Conservation (phyloP, 2,888 invertebrate genomes). For the Amaurobius ferox region DNA sequence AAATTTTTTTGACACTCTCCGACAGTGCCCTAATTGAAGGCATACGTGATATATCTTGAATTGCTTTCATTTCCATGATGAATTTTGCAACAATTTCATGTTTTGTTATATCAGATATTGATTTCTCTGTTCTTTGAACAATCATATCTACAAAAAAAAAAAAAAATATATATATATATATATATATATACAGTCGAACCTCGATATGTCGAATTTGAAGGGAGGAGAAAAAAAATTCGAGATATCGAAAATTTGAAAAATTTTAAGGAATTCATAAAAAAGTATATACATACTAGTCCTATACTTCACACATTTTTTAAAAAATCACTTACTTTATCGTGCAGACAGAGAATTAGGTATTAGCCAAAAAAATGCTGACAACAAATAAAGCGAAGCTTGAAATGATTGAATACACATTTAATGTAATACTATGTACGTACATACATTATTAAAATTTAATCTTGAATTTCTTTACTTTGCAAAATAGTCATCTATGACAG, state of each 20-base stretch:
- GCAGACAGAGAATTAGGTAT: no score
- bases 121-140: slow-evolving; percentile 51
- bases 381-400: no score
- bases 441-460: no score
- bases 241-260: not conserved
- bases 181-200: not conserved
- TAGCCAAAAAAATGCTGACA: no score
- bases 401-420: no score
- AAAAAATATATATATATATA: not conserved
- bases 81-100: slow-evolving; percentile 62
- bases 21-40: slow-evolving; percentile 18
- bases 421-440: no score
- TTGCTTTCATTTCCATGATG: slow-evolving; percentile 39
- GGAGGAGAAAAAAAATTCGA: not conserved
- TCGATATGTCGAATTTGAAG: not conserved
- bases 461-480: no score
- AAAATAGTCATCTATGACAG: no score
- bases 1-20: slow-evolving; percentile 23
- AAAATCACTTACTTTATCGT: no score
- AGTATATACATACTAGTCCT: no score
- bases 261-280: no score
- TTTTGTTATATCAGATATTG: slow-evolving; percentile 32
- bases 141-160: slow-evolving; percentile 43
- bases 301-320: no score
- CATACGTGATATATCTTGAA: slow-evolving; percentile 15